Base-by-base conservation (phyloP, 2,797 vertebrate species). In the Lophotriccus pileatus region DNA sequence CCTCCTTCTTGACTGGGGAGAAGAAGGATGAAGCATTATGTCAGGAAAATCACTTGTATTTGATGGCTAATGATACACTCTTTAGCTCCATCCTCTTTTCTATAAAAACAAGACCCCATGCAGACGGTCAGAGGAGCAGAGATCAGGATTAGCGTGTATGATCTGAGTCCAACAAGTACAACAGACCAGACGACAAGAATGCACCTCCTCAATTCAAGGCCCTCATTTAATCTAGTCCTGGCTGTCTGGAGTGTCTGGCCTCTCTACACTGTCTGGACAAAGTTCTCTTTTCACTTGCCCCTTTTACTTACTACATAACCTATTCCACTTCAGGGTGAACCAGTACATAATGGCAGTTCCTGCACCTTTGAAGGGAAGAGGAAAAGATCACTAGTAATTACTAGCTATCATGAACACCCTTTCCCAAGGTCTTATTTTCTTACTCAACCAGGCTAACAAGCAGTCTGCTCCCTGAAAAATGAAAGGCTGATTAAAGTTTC, bases 381-480 rank as follows among this genome's bases (percentile, higher is more conserved):
- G 4, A 80, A 18, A 27, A 80, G 56, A 56, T 75, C 37, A 87
- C 46, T 76, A 52, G 19, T 27, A 41, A 82, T 81, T 74, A 25
- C 23, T n/a, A 58, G 34, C 39, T 64, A 36, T 30, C 68, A 49
- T 14, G 10, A 87, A 58, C 49, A 72, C 21, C 23, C 77, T 77
- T 94, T 92, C 87, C 52, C 84, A 80, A 63, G 49, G 44, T 83
- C 84, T 85, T 79, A 47, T 56, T 77, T 90, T 89, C 81, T 74
- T 60, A 70, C 23, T 10, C 39, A 78, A 60, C n/a, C n/a, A 85
- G 46, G 58, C 49, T 85, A 83, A 87, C n/a, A 83, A 90, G n/a
- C 68, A 76, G 86, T 18, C 67, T 68, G 64, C 60, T 83, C 27
- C 39, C 0, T 30, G 66, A 75, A 72, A 91, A 88, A 47, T 23